Conservation (phyloP, 2,888 invertebrate genomes). For the Lamproptera curius region DNA sequence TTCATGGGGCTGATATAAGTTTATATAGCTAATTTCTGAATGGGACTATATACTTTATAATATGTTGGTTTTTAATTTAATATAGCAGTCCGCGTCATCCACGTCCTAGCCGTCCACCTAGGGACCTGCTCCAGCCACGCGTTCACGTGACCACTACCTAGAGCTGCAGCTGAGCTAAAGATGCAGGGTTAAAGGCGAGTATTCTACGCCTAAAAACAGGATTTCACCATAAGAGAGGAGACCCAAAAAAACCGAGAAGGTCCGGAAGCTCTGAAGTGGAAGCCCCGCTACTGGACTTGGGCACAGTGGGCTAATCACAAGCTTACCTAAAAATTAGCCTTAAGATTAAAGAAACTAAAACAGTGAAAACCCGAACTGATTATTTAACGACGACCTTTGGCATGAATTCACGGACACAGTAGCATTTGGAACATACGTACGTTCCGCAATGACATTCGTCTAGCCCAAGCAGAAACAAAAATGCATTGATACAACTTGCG, state of each 20-base stretch:
- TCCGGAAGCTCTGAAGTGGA: not conserved
- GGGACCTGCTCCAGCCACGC: not conserved
- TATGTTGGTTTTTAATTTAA: no score
- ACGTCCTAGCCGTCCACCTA: not conserved
- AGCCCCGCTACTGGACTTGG: not conserved
- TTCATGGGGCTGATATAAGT: no score
- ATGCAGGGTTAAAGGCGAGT: no score
- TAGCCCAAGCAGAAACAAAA: conserved; percentile 21
- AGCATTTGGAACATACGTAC: conserved; percentile 23
- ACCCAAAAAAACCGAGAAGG: not conserved
- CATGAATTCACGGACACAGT: no score
- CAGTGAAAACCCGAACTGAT: not conserved
- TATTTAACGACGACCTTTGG: conserved; percentile 17
- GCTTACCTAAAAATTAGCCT: not conserved
- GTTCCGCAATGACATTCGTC: conserved; percentile 15
- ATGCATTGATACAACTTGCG: conserved; percentile 20
- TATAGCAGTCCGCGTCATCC: no score
- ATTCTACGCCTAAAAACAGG: no score
- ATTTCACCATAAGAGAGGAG: no score
- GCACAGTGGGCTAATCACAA: not conserved
- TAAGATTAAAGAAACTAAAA: not conserved
- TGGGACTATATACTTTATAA: no score
- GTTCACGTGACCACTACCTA: not conserved
- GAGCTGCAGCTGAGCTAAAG: not conserved
- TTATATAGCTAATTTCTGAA: no score